Percentiles rank a stretch among this genome's conserved stretches.
Evolutionary conservation across 2,113 vertebrate genomes (phyloP).

Genomic region (Bagarius yarrelli): DNA sequence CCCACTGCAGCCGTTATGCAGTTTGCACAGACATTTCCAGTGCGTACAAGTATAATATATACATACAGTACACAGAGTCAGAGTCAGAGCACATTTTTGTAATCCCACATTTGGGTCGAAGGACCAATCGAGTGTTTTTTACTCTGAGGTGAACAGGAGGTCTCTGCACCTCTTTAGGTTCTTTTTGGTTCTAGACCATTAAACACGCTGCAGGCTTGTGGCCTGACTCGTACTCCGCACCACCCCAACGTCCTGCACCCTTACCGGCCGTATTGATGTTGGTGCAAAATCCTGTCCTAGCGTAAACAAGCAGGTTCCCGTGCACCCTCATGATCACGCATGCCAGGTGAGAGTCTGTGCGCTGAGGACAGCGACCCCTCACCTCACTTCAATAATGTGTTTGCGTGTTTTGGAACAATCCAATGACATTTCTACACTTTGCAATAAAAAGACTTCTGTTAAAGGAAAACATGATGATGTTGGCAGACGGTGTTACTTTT

Average conservation of each 20-base stretch:
- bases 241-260: constrained; percentile 40
- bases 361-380: neutral
- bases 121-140: constrained; percentile 31
- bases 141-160: constrained; percentile 48
- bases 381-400: neutral
- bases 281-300: constrained; percentile 45
- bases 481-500: neutral
- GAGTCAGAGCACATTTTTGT: constrained; percentile 42
- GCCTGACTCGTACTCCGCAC: constrained; percentile 27
- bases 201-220: constrained; percentile 35
- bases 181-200: constrained; percentile 51
- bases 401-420: constrained; percentile 28
- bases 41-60: constrained; percentile 9
- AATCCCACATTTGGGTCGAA: constrained; percentile 35
- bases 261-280: constrained; percentile 38
- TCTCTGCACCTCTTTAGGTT: constrained; percentile 46
- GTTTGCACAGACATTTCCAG: constrained; percentile 4
- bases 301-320: constrained; percentile 30
- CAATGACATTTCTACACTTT: constrained; percentile 6
- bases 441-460: neutral
- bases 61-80: constrained; percentile 21
- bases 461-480: neutral
- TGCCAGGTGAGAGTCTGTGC: neutral
- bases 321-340: neutral
- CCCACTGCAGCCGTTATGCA: constrained; percentile 7